A percentile compares a stretch with the other conserved stretches of the same genome.
phyloP scores from a whole-genome alignment of 2,113 vertebrate species.

The Pongo abelii region DNA sequence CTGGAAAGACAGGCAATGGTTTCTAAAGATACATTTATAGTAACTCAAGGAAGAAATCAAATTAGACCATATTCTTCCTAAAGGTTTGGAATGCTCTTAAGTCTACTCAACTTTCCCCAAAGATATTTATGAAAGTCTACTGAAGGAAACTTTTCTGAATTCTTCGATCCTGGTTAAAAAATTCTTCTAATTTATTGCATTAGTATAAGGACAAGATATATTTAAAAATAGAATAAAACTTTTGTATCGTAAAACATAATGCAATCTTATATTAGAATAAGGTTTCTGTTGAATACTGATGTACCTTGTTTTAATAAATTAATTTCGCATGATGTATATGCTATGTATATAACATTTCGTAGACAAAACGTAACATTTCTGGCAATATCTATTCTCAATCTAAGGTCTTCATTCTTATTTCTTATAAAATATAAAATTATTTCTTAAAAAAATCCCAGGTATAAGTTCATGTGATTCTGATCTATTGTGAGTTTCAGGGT shows the following conservation, averaged over 20 bases:
- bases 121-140: neutral
- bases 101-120: neutral
- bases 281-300: neutral
- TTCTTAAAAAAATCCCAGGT: neutral
- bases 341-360: neutral
- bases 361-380: neutral
- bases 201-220: neutral
- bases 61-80: neutral
- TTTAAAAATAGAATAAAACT: neutral
- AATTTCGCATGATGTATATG: neutral
- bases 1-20: neutral
- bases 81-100: neutral
- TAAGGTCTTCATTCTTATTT: neutral
- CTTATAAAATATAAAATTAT: neutral
- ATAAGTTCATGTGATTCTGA: neutral
- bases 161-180: neutral
- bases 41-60: neutral
- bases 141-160: neutral
- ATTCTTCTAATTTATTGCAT: neutral
- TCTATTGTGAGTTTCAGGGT: neutral
- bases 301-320: neutral
- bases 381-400: neutral
- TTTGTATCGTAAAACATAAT: neutral
- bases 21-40: neutral
- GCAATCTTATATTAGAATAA: neutral